Base-by-base conservation (phyloP, 92 coral and sea anemone genomes). In the Actinernus sp. region DNA sequence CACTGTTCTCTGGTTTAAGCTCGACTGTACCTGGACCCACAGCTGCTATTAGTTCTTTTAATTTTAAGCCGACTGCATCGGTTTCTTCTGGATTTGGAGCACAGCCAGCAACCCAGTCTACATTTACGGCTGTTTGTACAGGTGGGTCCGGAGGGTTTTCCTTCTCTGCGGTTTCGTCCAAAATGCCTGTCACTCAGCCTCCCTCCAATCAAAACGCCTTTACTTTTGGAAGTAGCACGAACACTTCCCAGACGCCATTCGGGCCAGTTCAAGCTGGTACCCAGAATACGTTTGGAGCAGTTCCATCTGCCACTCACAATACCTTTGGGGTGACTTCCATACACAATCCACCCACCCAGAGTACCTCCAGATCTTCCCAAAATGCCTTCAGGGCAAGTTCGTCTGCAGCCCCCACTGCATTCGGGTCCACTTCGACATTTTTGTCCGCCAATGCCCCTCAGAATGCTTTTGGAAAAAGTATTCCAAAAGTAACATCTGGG, bases 1-100 rank as follows among this genome's bases (percentile, higher is more conserved):
- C 71, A 29, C 28, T 63, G 19, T 65, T 65, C 37, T 27, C 72
- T 44, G 72, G 72, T 65, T 47, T 65, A 2, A 65, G 26, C 37
- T 29, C 37, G 7, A 65, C 10, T 49, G 14, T 34, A 2, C 2
- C 49, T 3, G 26, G 23, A 2, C 13, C 72, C 2, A 1, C 32
- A 1, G n/a, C n/a, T n/a, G n/a, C n/a, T n/a, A n/a, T n/a, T n/a
- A n/a, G n/a, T n/a, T n/a, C n/a, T n/a, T n/a, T n/a, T n/a, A n/a
- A n/a, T n/a, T n/a, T n/a, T n/a, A 37, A 37, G 43, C 9, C n/a
- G n/a, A n/a, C 43, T 37, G 8, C 43, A 37, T 7, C 43, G 8
- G 8, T 37, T 37, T n/a, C 43, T n/a, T n/a, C n/a, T 7, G 43
- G 8, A n/a, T 37, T 37, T 37, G 9, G n/a, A 7, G 9, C 43